phyloP scores from a whole-genome alignment of 2,113 vertebrate species.

The Nettapus auritus region DNA sequence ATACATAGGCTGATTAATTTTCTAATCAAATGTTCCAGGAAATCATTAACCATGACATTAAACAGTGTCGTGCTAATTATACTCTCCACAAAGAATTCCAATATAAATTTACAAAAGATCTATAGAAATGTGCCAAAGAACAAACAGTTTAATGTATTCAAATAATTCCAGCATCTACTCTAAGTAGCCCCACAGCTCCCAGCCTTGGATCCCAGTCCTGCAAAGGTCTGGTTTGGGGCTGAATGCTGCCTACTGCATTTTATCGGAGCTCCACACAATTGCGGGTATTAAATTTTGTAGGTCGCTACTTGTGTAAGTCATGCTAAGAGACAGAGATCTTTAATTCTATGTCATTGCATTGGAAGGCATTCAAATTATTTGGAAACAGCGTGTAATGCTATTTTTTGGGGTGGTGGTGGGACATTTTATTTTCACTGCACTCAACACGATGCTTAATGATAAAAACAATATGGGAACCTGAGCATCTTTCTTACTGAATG shows the following conservation, averaged over 20 bases:
- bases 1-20: constrained; percentile 81
- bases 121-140: constrained; percentile 70
- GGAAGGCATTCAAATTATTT: neutral
- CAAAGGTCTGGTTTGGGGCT: neutral
- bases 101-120: constrained; percentile 73
- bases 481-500: neutral
- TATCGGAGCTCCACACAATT: neutral
- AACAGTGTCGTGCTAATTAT: constrained; percentile 78
- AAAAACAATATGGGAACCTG: neutral
- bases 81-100: constrained; percentile 76
- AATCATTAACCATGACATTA: constrained; percentile 83
- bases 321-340: neutral
- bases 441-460: neutral
- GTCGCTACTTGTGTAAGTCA: neutral
- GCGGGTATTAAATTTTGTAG: neutral
- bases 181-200: neutral
- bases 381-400: neutral
- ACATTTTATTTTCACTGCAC: neutral
- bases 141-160: constrained; percentile 42
- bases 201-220: neutral
- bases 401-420: neutral
- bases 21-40: constrained; percentile 81
- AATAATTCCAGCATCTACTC: constrained; percentile 14
- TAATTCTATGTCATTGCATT: neutral
- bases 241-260: neutral